Percentiles rank a stretch among this genome's conserved stretches.
Conservation (phyloP, 2,113 vertebrate genomes). For the Australoheros scitulus region DNA sequence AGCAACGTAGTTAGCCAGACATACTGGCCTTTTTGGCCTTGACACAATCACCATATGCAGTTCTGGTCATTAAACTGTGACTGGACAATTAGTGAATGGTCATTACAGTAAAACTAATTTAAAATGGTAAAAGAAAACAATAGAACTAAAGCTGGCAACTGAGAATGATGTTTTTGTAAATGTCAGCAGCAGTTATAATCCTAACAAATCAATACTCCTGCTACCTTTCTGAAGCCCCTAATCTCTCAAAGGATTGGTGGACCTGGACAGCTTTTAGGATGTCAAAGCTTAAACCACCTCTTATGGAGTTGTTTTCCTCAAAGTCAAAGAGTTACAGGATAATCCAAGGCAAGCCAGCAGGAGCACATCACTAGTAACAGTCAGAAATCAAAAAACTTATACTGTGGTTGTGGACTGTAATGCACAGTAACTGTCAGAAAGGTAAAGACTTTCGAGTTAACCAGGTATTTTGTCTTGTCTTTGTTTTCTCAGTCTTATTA, state of each 20-base stretch:
- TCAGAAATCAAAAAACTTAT: background rate
- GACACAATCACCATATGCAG: background rate
- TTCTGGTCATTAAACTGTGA: background rate
- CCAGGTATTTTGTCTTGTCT: background rate
- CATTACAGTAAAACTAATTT: background rate
- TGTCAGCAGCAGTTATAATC: background rate
- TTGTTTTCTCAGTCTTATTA: background rate
- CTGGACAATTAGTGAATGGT: background rate
- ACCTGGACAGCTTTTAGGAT: background rate
- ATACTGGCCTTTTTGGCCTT: background rate
- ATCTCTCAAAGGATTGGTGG: constrained; percentile 3
- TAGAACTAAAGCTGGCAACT: background rate
- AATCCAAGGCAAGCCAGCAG: constrained; percentile 41
- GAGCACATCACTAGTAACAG: background rate
- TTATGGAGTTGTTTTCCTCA: constrained; percentile 25
- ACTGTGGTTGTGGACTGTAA: background rate
- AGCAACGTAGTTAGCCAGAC: background rate
- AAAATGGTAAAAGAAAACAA: background rate
- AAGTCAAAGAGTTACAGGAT: constrained; percentile 16
- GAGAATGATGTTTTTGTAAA: background rate
- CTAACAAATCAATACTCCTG: background rate
- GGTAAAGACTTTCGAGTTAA: background rate
- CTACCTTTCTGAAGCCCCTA: background rate
- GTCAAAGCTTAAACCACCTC: background rate
- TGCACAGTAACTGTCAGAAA: background rate